These are phyloP conservation scores for Drosophila anomelani DNA, from an alignment of 2,888 invertebrate species.

Conservation along the genomic window DNA sequence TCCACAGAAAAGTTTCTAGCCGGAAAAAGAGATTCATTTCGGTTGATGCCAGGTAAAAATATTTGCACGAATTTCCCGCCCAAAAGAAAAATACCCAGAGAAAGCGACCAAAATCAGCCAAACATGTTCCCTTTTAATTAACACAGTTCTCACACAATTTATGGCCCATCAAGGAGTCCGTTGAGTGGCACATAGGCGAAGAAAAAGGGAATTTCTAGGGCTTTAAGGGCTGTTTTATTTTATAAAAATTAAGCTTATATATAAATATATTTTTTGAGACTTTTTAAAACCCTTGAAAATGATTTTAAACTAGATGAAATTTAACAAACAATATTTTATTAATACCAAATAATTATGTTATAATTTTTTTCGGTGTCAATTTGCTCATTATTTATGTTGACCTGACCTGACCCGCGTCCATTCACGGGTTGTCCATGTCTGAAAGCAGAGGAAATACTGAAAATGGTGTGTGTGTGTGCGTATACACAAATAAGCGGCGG, in stretches of 20 bases:
- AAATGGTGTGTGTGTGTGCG: slow-evolving; percentile 38
- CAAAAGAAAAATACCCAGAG: not conserved
- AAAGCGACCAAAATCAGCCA: slow-evolving; percentile 45
- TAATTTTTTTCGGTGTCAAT: not conserved
- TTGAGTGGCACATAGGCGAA: slow-evolving; percentile 6
- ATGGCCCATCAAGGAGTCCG: slow-evolving; percentile 9
- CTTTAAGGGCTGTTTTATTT: not conserved
- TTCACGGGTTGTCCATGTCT: slow-evolving; percentile 45
- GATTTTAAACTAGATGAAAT: not conserved
- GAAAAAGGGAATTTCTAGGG: not conserved
- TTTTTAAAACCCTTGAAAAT: not conserved
- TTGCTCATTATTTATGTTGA: slow-evolving; percentile 26
- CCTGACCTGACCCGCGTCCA: slow-evolving; percentile 34
- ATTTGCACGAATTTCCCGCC: slow-evolving; percentile 21
- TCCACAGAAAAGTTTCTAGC: slow-evolving; percentile 55
- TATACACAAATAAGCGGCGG: slow-evolving; percentile 51
- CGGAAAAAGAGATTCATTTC: slow-evolving; percentile 67
- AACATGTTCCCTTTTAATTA: slow-evolving; percentile 75
- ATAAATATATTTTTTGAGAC: not conserved
- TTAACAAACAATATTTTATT: not conserved
- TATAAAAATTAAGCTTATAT: not conserved
- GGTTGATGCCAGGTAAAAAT: slow-evolving; percentile 48
- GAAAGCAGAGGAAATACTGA: slow-evolving; percentile 52
- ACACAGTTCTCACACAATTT: slow-evolving; percentile 49
- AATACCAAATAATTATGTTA: not conserved